Evolutionary conservation across 2,888 invertebrate species (phyloP).

Genomic region (Patella depressa): DNA sequence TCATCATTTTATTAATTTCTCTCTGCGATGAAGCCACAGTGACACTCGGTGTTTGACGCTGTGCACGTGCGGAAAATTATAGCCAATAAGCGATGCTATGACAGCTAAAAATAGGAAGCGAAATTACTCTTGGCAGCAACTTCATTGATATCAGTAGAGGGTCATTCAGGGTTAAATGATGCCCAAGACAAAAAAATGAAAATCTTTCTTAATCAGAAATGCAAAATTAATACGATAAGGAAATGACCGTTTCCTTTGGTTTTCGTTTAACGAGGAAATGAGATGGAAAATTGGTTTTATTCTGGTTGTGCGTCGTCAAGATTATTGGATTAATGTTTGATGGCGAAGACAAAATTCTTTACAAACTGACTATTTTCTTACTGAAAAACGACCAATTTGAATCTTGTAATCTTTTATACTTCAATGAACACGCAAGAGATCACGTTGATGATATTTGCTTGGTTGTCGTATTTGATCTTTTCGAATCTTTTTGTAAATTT

Average conservation of each 20-base stretch:
- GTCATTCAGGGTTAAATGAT: slow-evolving; percentile 6
- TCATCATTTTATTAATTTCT: slow-evolving; percentile 28
- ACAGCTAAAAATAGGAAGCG: slow-evolving; percentile 24
- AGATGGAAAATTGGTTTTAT: slow-evolving; percentile 3
- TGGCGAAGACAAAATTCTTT: no score
- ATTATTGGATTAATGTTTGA: no score
- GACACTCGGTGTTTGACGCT: slow-evolving; percentile 18
- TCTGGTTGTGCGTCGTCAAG: no score
- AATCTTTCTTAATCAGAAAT: slow-evolving; percentile 5
- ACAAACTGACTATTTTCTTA: no score
- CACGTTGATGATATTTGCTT: no score
- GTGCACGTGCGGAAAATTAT: slow-evolving; percentile 27
- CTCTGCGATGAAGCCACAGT: slow-evolving; percentile 16
- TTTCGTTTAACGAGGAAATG: slow-evolving; percentile 9
- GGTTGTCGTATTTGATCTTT: no score
- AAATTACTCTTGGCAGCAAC: slow-evolving; percentile 22
- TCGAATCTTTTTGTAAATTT: no score
- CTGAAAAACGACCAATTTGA: no score
- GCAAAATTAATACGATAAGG: slow-evolving; percentile 2
- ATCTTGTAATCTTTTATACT: no score
- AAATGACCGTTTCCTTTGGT: slow-evolving; percentile 7
- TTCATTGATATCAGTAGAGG: background rate
- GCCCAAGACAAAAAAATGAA: background rate
- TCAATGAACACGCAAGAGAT: no score
- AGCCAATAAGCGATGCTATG: slow-evolving; percentile 15